Conservation (phyloP, 2,113 vertebrate genomes). For the Crotalus helleri region DNA sequence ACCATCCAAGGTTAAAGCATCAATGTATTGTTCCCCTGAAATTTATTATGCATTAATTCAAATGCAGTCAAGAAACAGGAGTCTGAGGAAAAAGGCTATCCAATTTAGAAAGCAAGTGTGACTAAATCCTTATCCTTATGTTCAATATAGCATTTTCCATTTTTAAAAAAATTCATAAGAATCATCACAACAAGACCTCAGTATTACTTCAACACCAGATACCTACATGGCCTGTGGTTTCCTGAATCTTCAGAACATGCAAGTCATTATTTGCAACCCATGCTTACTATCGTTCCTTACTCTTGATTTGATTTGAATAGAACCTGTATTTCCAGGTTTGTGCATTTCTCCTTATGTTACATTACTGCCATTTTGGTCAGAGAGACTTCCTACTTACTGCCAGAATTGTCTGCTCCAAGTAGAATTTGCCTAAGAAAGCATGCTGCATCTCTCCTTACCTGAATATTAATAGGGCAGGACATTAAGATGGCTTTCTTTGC, state of each 20-base stretch:
- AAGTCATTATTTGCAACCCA: not conserved
- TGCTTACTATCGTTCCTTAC: not conserved
- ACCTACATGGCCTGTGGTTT: not conserved
- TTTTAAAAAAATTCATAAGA: not conserved
- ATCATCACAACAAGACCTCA: not conserved
- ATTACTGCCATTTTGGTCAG: not conserved
- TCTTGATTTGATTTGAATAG: not conserved
- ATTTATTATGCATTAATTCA: not conserved
- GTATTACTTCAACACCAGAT: not conserved
- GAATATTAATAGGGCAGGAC: not conserved
- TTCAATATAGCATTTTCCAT: not conserved
- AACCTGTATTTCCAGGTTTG: not conserved
- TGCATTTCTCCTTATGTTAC: not conserved
- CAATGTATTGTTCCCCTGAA: not conserved
- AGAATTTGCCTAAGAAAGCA: not conserved
- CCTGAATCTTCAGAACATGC: not conserved
- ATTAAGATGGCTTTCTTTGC: not conserved
- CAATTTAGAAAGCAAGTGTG: not conserved
- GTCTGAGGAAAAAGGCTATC: not conserved
- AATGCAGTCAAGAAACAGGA: not conserved
- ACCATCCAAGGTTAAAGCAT: not conserved
- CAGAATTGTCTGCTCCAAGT: not conserved
- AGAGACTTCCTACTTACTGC: not conserved
- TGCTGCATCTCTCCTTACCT: not conserved
- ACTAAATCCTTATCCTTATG: not conserved